These are phyloP conservation scores for Candoia aspera DNA, from an alignment of 2,113 vertebrate genomes.

Conservation along the genomic window DNA sequence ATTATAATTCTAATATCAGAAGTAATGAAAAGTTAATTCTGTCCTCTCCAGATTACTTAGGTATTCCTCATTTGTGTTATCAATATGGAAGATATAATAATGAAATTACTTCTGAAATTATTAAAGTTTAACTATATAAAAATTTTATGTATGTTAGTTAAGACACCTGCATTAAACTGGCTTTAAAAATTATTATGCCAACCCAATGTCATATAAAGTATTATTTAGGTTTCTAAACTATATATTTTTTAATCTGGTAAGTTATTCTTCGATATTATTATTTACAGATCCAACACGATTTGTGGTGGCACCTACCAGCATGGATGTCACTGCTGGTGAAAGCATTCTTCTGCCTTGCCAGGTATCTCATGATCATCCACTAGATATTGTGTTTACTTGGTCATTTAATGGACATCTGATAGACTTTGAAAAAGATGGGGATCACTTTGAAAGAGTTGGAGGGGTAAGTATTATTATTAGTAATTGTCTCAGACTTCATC, in stretches of 20 bases:
- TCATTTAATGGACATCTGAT: constrained; percentile 94
- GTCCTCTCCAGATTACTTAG: neutral
- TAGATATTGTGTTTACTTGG: constrained; percentile 94
- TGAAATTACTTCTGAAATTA: neutral
- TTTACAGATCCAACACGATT: constrained; percentile 88
- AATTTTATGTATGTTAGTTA: neutral
- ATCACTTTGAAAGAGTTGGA: constrained; percentile 95
- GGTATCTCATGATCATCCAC: constrained; percentile 89
- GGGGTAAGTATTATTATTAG: constrained; percentile 85
- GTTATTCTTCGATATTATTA: neutral
- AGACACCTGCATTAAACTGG: neutral
- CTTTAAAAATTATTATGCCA: constrained; percentile 10
- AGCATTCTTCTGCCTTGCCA: constrained; percentile 96
- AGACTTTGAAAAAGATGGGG: constrained; percentile 91
- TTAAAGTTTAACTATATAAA: neutral
- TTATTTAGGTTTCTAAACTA: neutral
- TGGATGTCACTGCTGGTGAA: constrained; percentile 95
- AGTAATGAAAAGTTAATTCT: neutral
- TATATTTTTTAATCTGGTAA: neutral
- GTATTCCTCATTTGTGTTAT: neutral
- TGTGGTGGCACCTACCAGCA: constrained; percentile 85
- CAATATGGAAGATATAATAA: neutral
- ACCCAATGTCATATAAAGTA: neutral
- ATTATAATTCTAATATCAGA: neutral
- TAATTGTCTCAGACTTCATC: neutral